Evolutionary conservation across 64 coral and sea anemone genomes (phyloP), one percentile per base, ranked within the genome.

Genomic region (Montipora capricornis): DNA sequence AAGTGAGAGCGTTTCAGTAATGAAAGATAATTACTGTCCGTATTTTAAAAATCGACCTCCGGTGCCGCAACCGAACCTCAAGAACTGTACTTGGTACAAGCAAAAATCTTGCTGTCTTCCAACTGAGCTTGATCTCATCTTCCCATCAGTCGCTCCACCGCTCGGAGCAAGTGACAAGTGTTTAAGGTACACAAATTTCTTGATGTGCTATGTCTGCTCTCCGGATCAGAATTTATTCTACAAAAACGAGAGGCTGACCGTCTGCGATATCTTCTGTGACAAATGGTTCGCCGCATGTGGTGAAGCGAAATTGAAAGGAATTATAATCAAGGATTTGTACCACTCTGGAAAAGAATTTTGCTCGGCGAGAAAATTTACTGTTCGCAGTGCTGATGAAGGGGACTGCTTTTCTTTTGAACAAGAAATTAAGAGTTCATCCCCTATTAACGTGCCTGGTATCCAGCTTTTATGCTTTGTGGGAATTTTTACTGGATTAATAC

Each of bases 1-100:
- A 2, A 86, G 44, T 29, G 76, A 78, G 5, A 78, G 16, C 76
- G 14, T 1, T 14, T 70, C 77, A n/a, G 73, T n/a, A 2, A n/a
- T n/a, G 19, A 77, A 46, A 6, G 80, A 75, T 49, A 94, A 97
- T 74, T 99, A 94, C 66, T 99, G 97, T n/a, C 97, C 97, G 3
- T 99, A 99, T 76, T 96, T 99, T 62, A 91, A 99, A 64, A 99
- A 99, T 47, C 95, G 98, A 44, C 92, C 98, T 10, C 98, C 98
- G 1, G 58, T 49, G n/a, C 95, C 98, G 62, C 98, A 96, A 78
- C 98, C 92, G 48, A 14, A 91, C 20, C 81, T 99, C 14, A 79
- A 95, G 55, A 99, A 99, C 68, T 99, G 98, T 78, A 96, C 98
- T 0, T 99, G 98, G 98, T 99, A 99, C 47, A 94, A 68, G 49